Evolutionary conservation across 2,888 invertebrate genomes (phyloP).

Genomic region (Sicus ferrugineus): DNA sequence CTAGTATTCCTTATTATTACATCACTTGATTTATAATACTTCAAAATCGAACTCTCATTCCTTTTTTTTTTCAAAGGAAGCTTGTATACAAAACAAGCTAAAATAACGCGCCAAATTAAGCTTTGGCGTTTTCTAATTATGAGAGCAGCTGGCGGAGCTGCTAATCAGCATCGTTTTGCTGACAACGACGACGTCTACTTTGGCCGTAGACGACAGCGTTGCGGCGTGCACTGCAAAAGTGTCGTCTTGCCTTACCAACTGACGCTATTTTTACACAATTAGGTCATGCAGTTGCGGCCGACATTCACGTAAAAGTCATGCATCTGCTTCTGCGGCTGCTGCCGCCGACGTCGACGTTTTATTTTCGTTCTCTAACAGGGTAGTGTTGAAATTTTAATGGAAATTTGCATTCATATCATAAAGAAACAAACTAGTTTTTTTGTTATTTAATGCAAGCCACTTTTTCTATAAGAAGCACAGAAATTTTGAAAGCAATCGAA

Average conservation of each 20-base stretch:
- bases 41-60: background rate
- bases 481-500: too few relatives aligned
- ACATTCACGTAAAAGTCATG: constrained; percentile 21
- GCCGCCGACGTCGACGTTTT: background rate
- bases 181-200: too few relatives aligned
- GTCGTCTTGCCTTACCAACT: background rate
- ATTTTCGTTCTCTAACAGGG: background rate
- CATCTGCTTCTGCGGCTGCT: background rate
- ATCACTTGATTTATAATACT: background rate
- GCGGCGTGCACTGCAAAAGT: background rate
- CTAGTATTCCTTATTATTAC: too few relatives aligned
- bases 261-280: constrained; percentile 40
- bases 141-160: background rate
- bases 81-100: background rate
- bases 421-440: too few relatives aligned
- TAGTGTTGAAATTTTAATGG: background rate
- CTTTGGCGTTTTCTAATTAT: background rate
- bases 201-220: constrained; percentile 6
- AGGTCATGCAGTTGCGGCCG: constrained; percentile 38
- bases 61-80: background rate
- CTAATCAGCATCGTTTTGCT: background rate
- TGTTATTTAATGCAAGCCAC: too few relatives aligned
- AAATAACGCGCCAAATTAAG: background rate
- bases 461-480: too few relatives aligned
- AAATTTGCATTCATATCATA: background rate